Base-by-base conservation (phyloP, 2,113 vertebrate species). In the Platysteira castanea region DNA sequence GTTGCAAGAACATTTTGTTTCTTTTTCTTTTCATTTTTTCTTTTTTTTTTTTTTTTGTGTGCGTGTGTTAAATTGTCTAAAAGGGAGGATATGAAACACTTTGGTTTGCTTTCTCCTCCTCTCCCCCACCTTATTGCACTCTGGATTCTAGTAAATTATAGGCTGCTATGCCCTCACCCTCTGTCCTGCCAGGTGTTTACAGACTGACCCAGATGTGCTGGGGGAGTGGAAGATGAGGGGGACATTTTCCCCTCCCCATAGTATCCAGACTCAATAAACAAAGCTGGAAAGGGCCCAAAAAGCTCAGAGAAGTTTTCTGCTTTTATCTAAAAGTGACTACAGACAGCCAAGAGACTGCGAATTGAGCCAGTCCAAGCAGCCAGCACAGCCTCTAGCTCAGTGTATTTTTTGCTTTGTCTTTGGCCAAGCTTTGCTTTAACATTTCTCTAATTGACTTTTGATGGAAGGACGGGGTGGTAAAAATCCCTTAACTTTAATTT, bases 401-500 rank as follows among this genome's bases (percentile, higher is more conserved):
- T 11, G 5, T 69, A 52, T 47, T 91, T 96, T 96, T 90, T 89
- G 57, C 94, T 96, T 96, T 81, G 93, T 97, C 97, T 97, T 97
- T 97, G 97, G 96, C 97, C 78, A 71, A 90, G 93, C 77, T 95
- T 95, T 96, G 93, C 86, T 93, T 95, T 84, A 97, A 90, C 67
- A 79, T 93, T 95, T 92, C 75, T 96, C 89, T 97, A 94, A 84
- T 83, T 95, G 95, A 97, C 96, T 95, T 95, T 97, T 98, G 98
- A 98, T 98, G 98, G 98, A 98, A 98, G 98, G 95, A 97, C 95
- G 39, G 98, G 98, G 98, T 98, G 98, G 98, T 98, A 98, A 98
- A 98, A 98, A 98, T 97, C 97, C 97, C 97, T 98, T 98, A 98
- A 98, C 96, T 97, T 98, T 98, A 98, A 98, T 98, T 98, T 98